Percentiles rank a stretch among this genome's conserved stretches.
Evolutionary conservation across 2,113 vertebrate species (phyloP).

Genomic region (Nettapus auritus): DNA sequence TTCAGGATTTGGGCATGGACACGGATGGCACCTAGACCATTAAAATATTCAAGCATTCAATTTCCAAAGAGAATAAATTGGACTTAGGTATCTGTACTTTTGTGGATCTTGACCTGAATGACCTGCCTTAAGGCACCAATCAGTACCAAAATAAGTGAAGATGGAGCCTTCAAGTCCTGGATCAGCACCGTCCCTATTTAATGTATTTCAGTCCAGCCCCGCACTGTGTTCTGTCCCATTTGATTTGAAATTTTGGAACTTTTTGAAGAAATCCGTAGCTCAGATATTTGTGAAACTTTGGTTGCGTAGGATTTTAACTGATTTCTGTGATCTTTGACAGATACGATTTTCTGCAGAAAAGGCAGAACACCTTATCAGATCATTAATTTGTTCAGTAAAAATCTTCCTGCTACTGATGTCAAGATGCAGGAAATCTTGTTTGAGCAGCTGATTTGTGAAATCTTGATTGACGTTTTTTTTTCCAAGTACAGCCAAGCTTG

Average conservation of each 20-base stretch:
- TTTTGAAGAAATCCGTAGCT: background rate
- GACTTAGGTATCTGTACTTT: background rate
- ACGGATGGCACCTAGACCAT: background rate
- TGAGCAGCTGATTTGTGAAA: background rate
- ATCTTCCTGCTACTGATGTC: background rate
- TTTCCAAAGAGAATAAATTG: background rate
- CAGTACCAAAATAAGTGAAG: background rate
- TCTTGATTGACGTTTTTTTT: background rate
- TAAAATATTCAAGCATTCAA: background rate
- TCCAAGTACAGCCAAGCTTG: background rate
- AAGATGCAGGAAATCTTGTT: conserved; percentile 2
- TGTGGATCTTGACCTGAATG: background rate
- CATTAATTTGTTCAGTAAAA: background rate
- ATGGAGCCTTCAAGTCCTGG: background rate
- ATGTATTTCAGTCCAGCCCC: background rate
- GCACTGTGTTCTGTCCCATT: background rate
- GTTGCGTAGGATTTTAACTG: background rate
- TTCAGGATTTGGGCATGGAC: background rate
- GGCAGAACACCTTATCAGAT: background rate
- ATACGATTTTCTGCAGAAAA: background rate
- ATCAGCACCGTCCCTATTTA: background rate
- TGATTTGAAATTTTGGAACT: background rate
- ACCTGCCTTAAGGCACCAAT: background rate
- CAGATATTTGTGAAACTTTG: background rate
- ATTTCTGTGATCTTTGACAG: background rate